Conservation (phyloP, 37 sponge, comb jelly and placozoan species). For the Diacarnus erythraeanus region DNA sequence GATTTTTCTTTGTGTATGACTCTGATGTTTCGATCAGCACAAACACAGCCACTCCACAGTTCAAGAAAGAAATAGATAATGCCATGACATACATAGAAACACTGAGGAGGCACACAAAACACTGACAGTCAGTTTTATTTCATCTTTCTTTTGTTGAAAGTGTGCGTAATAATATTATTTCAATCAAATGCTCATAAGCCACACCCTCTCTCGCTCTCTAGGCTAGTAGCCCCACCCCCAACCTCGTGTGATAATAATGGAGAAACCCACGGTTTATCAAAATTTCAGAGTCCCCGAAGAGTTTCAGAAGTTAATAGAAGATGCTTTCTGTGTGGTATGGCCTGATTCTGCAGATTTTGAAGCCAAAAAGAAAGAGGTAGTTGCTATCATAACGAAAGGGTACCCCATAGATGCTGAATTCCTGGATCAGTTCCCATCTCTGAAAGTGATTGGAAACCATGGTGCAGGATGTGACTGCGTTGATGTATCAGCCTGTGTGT, state of each 20-base stretch:
- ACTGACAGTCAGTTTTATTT: neutral
- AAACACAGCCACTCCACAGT: slow-evolving; percentile 20
- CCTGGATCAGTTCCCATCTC: neutral
- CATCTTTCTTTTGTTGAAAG: too few relatives aligned
- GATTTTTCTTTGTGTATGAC: slow-evolving; percentile 88
- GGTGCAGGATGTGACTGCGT: slow-evolving; percentile 66
- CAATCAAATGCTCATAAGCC: neutral
- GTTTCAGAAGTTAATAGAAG: slow-evolving; percentile 11
- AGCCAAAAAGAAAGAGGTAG: slow-evolving; percentile 11
- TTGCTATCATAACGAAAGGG: neutral
- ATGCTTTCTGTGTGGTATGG: slow-evolving; percentile 15
- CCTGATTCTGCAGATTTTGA: neutral
- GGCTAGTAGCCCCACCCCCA: neutral
- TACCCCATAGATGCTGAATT: neutral
- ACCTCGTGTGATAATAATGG: neutral
- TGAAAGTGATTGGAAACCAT: slow-evolving; percentile 35
- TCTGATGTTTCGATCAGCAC: neutral
- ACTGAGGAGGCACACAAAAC: too few relatives aligned
- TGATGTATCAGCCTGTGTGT: slow-evolving; percentile 35
- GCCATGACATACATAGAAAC: slow-evolving; percentile 57
- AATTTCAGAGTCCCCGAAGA: neutral
- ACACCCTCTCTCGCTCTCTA: neutral
- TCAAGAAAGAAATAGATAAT: slow-evolving; percentile 43
- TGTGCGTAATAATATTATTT: too few relatives aligned
- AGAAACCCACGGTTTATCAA: slow-evolving; percentile 7